Base-by-base conservation (phyloP, 2,797 vertebrate genomes). In the Bradypodion ventrale region DNA sequence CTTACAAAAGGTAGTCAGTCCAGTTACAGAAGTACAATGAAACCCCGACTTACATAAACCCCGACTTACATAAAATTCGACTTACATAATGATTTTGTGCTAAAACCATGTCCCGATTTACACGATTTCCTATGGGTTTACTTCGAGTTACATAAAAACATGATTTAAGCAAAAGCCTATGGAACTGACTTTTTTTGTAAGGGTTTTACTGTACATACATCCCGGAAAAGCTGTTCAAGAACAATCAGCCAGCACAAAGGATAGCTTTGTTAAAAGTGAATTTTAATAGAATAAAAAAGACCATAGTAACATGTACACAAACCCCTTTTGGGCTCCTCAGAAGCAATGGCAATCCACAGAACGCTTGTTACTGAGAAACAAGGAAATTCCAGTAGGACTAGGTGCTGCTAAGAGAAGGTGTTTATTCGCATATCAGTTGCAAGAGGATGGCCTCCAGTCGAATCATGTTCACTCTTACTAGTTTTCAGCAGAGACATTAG, bases 251-350 rank as follows among this genome's bases (percentile, higher is more conserved):
- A n/a, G 85, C 73, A 89, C 80, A 87, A 85, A 42, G 60, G 76
- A 89, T 62, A 68, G 2, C 21, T 89, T 37, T 94, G 93, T 94
- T 92, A 94, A 96, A 96, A 94, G 92, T 92, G 93, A 89, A 88
- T 90, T 96, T 96, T 96, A 96, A 95, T 96, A 88, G 84, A 85
- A 88, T 95, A 95, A 87, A 95, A 95, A 83, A 70, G 89, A 75
- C 86, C 90, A 88, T 89, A 86, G 91, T 84, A 89, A 92, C 95
- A 93, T 91, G 80, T 95, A 91, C 90, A 91, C 83, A 93, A 63
- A 75, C 88, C 91, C 91, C 49, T 78, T 87, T 87, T 69, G 87
- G 78, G 76, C 87, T 84, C 60, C 74, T 83, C 86, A 86, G 78
- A 78, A 79, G 90, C 88, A 85, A 83, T 75, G 82, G 78, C 77